Conservation (phyloP, 2,113 vertebrate genomes). For the Grantiella picta region DNA sequence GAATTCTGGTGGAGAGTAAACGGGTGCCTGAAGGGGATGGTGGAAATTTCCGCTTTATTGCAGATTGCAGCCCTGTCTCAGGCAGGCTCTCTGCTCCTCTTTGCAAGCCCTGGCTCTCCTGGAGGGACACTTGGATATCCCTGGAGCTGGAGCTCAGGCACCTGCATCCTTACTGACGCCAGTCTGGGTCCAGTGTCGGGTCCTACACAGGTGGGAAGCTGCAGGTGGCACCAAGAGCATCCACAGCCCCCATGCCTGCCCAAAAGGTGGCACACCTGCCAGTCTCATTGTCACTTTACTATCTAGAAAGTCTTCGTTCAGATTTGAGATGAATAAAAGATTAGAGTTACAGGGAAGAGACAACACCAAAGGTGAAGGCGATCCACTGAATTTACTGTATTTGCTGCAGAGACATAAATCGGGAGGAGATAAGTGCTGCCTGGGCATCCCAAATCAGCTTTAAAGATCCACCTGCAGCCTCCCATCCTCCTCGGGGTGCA, state of each 20-base stretch:
- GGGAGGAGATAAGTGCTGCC: background rate
- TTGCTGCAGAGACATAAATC: background rate
- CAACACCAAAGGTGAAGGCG: background rate
- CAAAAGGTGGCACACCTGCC: fast-evolving
- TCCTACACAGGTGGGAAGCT: background rate
- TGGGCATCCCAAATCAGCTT: background rate
- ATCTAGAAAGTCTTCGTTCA: background rate
- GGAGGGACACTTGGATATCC: fast-evolving
- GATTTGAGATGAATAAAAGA: background rate
- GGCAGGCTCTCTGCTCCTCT: background rate
- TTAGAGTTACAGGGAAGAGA: background rate
- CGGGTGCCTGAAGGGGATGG: background rate
- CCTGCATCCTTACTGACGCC: fast-evolving
- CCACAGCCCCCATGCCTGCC: fast-evolving
- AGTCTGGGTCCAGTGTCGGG: fast-evolving
- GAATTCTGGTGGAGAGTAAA: constrained; percentile 52
- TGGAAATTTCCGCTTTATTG: constrained; percentile 37
- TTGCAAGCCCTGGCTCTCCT: background rate
- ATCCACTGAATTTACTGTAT: background rate
- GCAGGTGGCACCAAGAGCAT: background rate
- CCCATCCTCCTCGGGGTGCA: background rate
- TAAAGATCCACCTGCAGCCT: background rate
- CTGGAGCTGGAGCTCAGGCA: fast-evolving
- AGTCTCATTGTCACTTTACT: background rate
- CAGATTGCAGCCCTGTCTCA: background rate